Evolutionary conservation across 2,113 vertebrate genomes (phyloP), one percentile per base, ranked within the genome.

Genomic region (Sakesphorus luctuosus): DNA sequence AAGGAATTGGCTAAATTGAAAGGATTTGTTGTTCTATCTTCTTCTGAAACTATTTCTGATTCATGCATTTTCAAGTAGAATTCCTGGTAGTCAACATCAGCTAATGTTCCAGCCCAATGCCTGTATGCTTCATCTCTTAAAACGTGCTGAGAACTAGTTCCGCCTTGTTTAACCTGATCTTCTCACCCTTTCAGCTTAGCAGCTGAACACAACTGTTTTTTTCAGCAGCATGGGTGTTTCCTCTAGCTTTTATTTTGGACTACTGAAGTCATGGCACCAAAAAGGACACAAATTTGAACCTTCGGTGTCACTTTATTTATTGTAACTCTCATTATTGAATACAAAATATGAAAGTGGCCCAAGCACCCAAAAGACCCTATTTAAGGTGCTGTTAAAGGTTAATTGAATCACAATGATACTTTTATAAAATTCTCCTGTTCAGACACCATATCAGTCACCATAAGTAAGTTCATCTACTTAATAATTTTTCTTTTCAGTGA

Each of bases 11-110:
- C 49, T 82, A 46, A 90, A 76, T 61, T 26, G 13, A 72, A 87
- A 61, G 29, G 31, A 81, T 75, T 66, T 75, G 18, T 84, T 88
- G 17, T 0, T 2, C 46, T 86, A 77, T 86, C 31, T 89, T 82
- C 68, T 67, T 94, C 58, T 61, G 81, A 85, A 94, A 19, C 18
- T 73, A 61, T 61, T 95, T 87, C 33, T 79, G 25, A 40, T 74
- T 75, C 13, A 12, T 11, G 5, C 31, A 21, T 68, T 43, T 40
- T 73, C 18, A 79, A 40, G 13, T 18, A 52, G n/a, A 47, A 58
- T 77, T 92, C 12, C n/a, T 50, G 65, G 25, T 38, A 80, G 49
- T 79, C 46, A 87, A 26, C 28, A 62, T 76, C 29, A 61, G 33
- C 43, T 52, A 6, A 16, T 33, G 14, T 47, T 81, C 58, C n/a